Percentiles rank a stretch among this genome's conserved stretches.
These are phyloP conservation scores for Emydocephalus ijimae DNA, from an alignment of 2,113 vertebrate species.

Conservation along the genomic window DNA sequence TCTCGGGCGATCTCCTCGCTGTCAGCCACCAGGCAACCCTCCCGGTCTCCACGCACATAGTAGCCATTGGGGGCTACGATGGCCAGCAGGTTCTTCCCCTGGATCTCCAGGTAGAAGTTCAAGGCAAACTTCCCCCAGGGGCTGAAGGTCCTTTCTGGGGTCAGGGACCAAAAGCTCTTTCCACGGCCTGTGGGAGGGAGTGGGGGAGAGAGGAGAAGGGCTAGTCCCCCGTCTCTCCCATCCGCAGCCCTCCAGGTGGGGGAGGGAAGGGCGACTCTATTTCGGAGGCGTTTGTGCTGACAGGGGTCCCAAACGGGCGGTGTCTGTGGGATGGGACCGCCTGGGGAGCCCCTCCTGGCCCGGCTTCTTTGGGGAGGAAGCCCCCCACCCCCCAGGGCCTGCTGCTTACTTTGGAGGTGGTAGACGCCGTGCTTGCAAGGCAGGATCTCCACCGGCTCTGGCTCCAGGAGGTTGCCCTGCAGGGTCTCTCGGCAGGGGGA, in stretches of 20 bases:
- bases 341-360: neutral
- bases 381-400: neutral
- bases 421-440: slow-evolving; percentile 59
- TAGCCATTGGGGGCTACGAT: slow-evolving; percentile 61
- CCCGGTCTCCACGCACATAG: slow-evolving; percentile 56
- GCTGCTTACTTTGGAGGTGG: slow-evolving; percentile 59
- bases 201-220: neutral
- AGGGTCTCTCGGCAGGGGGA: slow-evolving; percentile 27
- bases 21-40: slow-evolving; percentile 55
- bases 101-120: slow-evolving; percentile 66
- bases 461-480: slow-evolving; percentile 54
- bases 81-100: slow-evolving; percentile 55
- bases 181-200: slow-evolving; percentile 45
- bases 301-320: neutral
- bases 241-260: too few species aligned
- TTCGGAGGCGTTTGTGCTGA: neutral
- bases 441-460: slow-evolving; percentile 56
- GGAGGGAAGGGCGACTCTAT: neutral
- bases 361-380: neutral
- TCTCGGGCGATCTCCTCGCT: slow-evolving; percentile 50
- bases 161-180: slow-evolving; percentile 65
- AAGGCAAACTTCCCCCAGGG: slow-evolving; percentile 61
- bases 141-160: slow-evolving; percentile 54
- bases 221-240: neutral
- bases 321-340: neutral